Evolutionary conservation across 2,113 vertebrate species (phyloP).

Genomic region (Uropsilus gracilis): DNA sequence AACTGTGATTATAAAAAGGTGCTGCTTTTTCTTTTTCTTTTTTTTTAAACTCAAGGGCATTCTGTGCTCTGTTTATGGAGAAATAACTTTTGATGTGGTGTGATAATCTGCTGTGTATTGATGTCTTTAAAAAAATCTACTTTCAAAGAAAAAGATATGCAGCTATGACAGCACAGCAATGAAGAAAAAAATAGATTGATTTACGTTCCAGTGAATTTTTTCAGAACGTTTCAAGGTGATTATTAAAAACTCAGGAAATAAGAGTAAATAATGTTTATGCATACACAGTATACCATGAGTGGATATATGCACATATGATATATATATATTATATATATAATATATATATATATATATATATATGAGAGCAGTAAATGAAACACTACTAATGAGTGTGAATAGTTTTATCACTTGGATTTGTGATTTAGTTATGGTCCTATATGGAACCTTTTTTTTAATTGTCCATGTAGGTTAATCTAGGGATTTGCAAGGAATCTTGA

Average conservation of each 20-base stretch:
- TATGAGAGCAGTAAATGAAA: neutral
- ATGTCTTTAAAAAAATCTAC: neutral
- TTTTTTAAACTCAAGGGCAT: neutral
- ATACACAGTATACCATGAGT: neutral
- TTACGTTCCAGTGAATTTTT: neutral
- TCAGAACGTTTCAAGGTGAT: neutral
- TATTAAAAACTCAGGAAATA: constrained; percentile 6
- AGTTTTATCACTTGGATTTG: neutral
- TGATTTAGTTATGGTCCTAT: neutral
- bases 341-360: too few species aligned
- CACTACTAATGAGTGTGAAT: neutral
- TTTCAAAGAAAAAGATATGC: neutral
- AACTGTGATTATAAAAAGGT: constrained; percentile 29
- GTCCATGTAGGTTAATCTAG: neutral
- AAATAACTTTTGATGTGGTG: neutral
- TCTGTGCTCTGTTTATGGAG: constrained; percentile 26
- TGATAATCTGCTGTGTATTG: neutral
- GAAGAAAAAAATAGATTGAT: neutral
- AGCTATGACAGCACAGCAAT: neutral
- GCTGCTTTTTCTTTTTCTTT: constrained; percentile 47
- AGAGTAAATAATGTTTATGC: neutral
- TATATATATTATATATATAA: too few species aligned
- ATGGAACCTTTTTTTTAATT: neutral
- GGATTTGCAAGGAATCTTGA: neutral
- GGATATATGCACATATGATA: too few species aligned